Percentiles rank a stretch among this genome's conserved stretches.
phyloP scores from a whole-genome alignment of 1,140 invertebrate genomes.

The Leptonema lineaticorne region DNA sequence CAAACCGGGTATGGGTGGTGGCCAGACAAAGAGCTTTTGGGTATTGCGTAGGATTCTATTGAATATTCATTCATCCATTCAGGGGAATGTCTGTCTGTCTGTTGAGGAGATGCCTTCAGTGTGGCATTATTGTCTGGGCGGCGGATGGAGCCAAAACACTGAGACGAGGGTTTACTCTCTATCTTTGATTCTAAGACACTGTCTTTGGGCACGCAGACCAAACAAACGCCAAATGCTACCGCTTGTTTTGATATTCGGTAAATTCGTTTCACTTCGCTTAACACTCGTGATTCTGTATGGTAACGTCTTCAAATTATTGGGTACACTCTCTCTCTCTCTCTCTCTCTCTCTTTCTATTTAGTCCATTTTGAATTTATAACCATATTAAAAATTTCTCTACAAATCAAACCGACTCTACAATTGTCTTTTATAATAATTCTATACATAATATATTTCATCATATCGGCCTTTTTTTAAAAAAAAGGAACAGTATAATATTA shows the following conservation, averaged over 20 bases:
- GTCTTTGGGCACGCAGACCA: conserved; percentile 22
- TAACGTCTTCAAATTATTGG: not conserved
- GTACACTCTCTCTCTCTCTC: too few relatives aligned
- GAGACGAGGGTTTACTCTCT: conserved; percentile 37
- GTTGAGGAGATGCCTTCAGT: conserved; percentile 6
- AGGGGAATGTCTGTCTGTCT: conserved; percentile 11
- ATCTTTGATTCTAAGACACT: conserved; percentile 28
- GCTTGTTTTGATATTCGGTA: not conserved
- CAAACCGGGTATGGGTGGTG: not conserved
- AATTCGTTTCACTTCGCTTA: not conserved
- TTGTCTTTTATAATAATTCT: too few relatives aligned
- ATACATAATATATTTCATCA: too few relatives aligned
- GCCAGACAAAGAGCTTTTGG: conserved; percentile 19
- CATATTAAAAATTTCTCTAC: too few relatives aligned
- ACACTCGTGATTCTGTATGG: too few relatives aligned
- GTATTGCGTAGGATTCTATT: conserved; percentile 30
- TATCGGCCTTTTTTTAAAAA: too few relatives aligned
- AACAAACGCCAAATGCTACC: not conserved
- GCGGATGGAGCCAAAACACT: conserved; percentile 19
- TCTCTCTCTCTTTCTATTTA: too few relatives aligned
- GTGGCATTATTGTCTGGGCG: conserved; percentile 24
- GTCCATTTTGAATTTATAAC: too few relatives aligned
- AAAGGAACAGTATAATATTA: too few relatives aligned
- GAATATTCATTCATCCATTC: conserved; percentile 35
- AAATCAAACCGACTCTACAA: too few relatives aligned